Percentiles rank a stretch among this genome's conserved stretches.
Evolutionary conservation across 2,113 vertebrate species (phyloP).

Genomic region (Sula dactylatra): DNA sequence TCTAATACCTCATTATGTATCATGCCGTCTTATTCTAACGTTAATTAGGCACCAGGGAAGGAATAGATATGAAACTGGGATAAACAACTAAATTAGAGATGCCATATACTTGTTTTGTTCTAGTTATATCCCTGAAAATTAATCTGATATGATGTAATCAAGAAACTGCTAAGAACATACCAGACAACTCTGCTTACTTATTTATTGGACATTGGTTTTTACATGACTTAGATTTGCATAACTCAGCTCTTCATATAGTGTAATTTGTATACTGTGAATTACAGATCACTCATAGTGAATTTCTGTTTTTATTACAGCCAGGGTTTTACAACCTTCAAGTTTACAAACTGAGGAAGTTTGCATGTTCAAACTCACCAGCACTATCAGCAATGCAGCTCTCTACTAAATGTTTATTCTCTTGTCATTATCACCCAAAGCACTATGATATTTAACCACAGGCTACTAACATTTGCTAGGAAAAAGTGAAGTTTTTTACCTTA

Average conservation of each 20-base stretch:
- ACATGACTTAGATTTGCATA: not conserved
- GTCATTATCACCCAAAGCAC: not conserved
- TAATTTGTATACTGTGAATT: not conserved
- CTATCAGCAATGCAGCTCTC: not conserved
- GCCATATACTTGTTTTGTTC: constrained; percentile 1
- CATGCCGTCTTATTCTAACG: constrained; percentile 36
- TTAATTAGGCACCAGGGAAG: constrained; percentile 48
- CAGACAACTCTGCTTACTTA: not conserved
- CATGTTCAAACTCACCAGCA: not conserved
- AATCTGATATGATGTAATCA: not conserved
- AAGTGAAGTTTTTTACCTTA: not conserved
- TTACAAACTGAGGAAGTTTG: not conserved
- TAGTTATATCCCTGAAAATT: not conserved
- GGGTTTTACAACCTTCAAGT: not conserved
- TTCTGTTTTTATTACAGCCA: not conserved
- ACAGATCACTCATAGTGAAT: not conserved
- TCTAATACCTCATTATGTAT: constrained; percentile 42
- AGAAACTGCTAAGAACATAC: not conserved
- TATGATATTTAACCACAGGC: not conserved
- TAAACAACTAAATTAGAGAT: constrained; percentile 57
- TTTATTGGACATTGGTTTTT: not conserved
- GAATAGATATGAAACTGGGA: constrained; percentile 12
- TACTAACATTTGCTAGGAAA: not conserved
- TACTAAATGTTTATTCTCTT: not conserved
- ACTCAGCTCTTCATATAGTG: not conserved